These are phyloP conservation scores for Cephalotes varians DNA, from an alignment of 2,888 invertebrate species.

Conservation along the genomic window DNA sequence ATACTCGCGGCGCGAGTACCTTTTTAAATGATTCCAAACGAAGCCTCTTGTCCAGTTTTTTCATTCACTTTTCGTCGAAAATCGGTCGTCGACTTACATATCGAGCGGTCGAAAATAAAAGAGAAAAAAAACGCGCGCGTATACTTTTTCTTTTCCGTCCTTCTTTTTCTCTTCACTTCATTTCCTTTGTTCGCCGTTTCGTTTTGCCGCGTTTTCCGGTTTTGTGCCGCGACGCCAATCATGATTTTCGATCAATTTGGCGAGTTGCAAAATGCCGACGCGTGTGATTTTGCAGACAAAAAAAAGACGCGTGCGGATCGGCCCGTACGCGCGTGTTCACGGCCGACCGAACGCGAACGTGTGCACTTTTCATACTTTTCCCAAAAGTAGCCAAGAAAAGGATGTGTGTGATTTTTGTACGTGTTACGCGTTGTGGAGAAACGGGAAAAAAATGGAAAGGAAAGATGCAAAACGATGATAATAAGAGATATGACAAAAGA, in stretches of 20 bases:
- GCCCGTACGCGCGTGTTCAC: slow-evolving; percentile 42
- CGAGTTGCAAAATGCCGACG: slow-evolving; percentile 50
- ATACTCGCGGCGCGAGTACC: slow-evolving; percentile 77
- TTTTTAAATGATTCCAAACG: slow-evolving; percentile 68
- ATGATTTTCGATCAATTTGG: slow-evolving; percentile 45
- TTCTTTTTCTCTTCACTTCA: slow-evolving; percentile 45
- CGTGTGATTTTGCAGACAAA: slow-evolving; percentile 35
- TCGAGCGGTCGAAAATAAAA: slow-evolving; percentile 28
- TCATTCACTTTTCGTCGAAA: slow-evolving; percentile 48
- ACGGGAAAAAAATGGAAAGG: slow-evolving; percentile 73
- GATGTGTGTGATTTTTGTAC: slow-evolving; percentile 70
- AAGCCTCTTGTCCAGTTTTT: slow-evolving; percentile 69
- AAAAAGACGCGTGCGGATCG: slow-evolving; percentile 23
- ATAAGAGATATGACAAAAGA: slow-evolving; percentile 47
- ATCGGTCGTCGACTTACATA: slow-evolving; percentile 44
- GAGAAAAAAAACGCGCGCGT: slow-evolving; percentile 9
- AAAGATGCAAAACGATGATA: slow-evolving; percentile 54
- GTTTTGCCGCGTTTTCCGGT: slow-evolving; percentile 55
- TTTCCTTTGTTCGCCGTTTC: slow-evolving; percentile 50
- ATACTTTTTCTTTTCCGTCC: slow-evolving; percentile 39
- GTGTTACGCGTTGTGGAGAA: slow-evolving; percentile 68
- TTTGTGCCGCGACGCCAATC: slow-evolving; percentile 55
- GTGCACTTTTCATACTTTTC: slow-evolving; percentile 70
- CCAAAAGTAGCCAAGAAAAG: slow-evolving; percentile 66
- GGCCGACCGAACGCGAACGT: slow-evolving; percentile 58